Base-by-base conservation (phyloP, 2,113 vertebrate genomes). In the Tapirus terrestris region DNA sequence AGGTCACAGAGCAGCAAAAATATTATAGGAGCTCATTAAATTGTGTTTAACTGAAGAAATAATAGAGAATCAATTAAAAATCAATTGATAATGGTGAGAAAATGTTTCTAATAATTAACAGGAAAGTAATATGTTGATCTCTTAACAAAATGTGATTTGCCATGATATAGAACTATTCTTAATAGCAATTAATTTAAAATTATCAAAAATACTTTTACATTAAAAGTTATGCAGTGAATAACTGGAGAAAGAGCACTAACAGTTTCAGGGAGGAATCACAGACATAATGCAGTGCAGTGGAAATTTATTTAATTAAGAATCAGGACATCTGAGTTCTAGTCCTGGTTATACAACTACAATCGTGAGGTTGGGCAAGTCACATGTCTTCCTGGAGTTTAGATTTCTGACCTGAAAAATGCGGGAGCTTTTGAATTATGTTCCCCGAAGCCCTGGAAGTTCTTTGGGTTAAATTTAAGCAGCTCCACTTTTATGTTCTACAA, bases 161-260 rank as follows among this genome's bases (percentile, higher is more conserved):
- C 20, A 82, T 77, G 29, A 10, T 53, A 58, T 82, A 72, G 43
- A 95, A 89, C 76, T 83, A 73, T 87, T 95, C 70, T 83, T 56
- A 65, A 25, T 36, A 61, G 61, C 10, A 93, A 68, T 70, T 68
- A 45, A 93, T 88, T 86, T 91, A 53, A 96, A 93, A 72, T 80
- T 33, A 80, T 79, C 56, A 67, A 36, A 51, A 63, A 31, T 70
- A 29, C 4, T 60, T 77, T 68, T 76, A 18, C 4, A 65, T 76
- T 70, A 27, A 68, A 94, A 92, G 56, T 82, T 53, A 67, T 60
- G 25, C 33, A 25, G 11, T 51, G 0, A 56, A 73, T n/a, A 82
- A n/a, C 29, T 92, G 56, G 16, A 81, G 45, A 33, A 79, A 48
- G 16, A 23, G 6, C 18, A 56, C 13, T 53, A n/a, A 67, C 8